Conservation (phyloP, 2,797 vertebrate genomes). For the Melanotaenia pygmaea region DNA sequence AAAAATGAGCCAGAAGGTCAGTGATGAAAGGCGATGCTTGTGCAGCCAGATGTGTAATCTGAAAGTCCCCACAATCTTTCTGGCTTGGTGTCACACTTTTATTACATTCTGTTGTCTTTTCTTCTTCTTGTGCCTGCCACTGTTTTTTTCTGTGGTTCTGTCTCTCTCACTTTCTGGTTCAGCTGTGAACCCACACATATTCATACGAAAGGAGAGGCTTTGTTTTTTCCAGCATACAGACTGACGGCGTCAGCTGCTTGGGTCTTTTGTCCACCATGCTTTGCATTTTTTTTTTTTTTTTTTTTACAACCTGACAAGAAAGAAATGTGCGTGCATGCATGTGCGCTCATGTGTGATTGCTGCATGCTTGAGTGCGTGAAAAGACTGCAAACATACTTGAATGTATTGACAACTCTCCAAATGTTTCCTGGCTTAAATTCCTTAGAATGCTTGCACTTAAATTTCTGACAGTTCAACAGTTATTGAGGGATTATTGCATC, state of each 20-base stretch:
- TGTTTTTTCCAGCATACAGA: constrained; percentile 61
- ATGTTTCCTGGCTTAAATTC: constrained; percentile 31
- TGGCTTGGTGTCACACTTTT: constrained; percentile 29
- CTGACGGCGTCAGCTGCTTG: constrained; percentile 76
- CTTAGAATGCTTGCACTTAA: constrained; percentile 4
- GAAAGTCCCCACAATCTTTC: constrained; percentile 22
- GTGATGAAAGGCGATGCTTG: constrained; percentile 51
- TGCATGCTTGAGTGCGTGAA: constrained; percentile 24
- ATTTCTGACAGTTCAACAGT: constrained; percentile 5
- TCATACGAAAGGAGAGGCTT: constrained; percentile 65
- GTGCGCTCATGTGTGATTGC: constrained; percentile 8
- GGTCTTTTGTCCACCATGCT: constrained; percentile 71
- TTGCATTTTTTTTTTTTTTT: constrained; percentile 74
- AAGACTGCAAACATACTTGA: constrained; percentile 25
- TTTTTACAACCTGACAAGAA: constrained; percentile 76
- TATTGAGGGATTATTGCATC: constrained; percentile 10
- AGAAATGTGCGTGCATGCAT: constrained; percentile 21
- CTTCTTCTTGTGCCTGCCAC: neutral
- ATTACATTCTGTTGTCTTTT: constrained; percentile 39
- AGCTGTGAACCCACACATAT: constrained; percentile 59
- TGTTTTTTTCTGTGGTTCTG: constrained; percentile 19
- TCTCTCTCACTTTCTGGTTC: constrained; percentile 34
- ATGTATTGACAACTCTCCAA: constrained; percentile 40
- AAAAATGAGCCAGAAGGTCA: constrained; percentile 99
- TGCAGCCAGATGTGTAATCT: constrained; percentile 58